Evolutionary conservation across 2,113 vertebrate genomes (phyloP).

Genomic region (Lagenorhynchus albirostris): DNA sequence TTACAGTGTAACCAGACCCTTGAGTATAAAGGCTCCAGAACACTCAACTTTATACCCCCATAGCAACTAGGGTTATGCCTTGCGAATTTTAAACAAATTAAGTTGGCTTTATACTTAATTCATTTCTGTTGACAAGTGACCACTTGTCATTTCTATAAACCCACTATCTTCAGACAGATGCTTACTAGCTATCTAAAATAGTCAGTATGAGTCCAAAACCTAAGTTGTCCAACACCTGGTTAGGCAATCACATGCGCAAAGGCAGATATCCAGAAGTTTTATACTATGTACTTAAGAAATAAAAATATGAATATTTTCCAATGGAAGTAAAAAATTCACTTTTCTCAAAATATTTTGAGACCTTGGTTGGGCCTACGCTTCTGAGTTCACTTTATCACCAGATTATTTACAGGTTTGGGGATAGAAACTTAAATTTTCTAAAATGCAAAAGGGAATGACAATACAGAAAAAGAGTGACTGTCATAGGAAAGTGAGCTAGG

Average conservation of each 20-base stretch:
- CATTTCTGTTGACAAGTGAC: background rate
- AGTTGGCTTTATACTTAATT: background rate
- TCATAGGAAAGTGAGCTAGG: background rate
- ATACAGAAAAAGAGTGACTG: background rate
- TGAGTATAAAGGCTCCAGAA: background rate
- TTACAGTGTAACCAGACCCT: background rate
- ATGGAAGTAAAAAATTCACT: background rate
- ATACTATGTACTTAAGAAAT: background rate
- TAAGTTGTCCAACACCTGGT: background rate
- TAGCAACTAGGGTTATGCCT: no score
- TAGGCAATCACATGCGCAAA: background rate
- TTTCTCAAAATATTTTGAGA: background rate
- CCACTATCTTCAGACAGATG: background rate
- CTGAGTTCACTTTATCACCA: background rate
- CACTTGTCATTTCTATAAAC: background rate
- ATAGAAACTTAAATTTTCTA: background rate
- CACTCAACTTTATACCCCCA: background rate
- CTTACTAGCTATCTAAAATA: background rate
- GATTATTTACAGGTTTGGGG: background rate
- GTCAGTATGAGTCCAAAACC: background rate
- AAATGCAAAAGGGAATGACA: background rate
- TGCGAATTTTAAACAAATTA: background rate
- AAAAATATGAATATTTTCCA: background rate
- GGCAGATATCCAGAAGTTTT: background rate
- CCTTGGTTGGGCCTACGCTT: background rate